Conservation (phyloP, 2,113 vertebrate genomes). For the Candoia aspera region DNA sequence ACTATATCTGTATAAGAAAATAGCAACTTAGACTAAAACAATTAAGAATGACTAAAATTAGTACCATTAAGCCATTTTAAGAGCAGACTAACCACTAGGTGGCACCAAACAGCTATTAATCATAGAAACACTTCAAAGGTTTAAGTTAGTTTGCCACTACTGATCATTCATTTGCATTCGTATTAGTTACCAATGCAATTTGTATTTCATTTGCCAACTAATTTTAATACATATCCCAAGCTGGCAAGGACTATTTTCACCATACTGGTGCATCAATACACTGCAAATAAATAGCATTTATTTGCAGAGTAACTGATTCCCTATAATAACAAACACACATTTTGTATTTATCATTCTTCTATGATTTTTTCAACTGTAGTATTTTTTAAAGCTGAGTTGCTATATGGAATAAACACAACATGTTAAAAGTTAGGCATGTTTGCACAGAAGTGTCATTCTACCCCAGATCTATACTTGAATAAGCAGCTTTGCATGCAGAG, state of each 20-base stretch:
- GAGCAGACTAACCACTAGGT: constrained; percentile 64
- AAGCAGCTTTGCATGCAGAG: neutral
- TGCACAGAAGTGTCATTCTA: neutral
- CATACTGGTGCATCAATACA: neutral
- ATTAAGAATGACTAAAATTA: constrained; percentile 31
- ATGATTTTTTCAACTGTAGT: neutral
- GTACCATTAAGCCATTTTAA: constrained; percentile 37
- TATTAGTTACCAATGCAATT: neutral
- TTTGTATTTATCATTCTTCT: neutral
- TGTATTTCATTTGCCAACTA: constrained; percentile 7
- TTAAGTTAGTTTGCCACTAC: neutral
- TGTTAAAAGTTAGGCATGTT: neutral
- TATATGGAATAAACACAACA: neutral
- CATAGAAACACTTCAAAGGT: constrained; percentile 14
- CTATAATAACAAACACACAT: neutral
- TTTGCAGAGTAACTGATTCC: neutral
- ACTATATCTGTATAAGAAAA: neutral
- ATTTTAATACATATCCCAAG: neutral
- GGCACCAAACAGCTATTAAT: constrained; percentile 68
- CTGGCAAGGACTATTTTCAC: neutral
- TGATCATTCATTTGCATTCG: constrained; percentile 16
- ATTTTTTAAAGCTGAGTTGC: neutral
- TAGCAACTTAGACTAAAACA: neutral
- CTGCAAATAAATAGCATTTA: constrained; percentile 12
- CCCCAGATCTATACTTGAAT: neutral